These are phyloP conservation scores for Melinopterus prodromus DNA, from an alignment of 2,888 invertebrate genomes.

Conservation along the genomic window DNA sequence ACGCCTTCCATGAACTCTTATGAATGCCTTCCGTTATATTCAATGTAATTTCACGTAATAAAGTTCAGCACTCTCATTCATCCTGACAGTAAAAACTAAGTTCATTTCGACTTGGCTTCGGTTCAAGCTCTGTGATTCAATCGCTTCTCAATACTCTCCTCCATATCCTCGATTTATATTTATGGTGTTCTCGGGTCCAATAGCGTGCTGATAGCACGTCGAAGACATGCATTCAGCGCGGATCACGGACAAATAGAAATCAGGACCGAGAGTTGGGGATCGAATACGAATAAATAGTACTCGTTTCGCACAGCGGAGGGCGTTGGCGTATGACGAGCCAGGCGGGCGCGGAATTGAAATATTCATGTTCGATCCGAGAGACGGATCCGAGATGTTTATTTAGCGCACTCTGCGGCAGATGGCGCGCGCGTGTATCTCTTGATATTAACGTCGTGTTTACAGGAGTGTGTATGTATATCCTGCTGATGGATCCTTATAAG, in stretches of 20 bases:
- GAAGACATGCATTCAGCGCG: slow-evolving; percentile 4
- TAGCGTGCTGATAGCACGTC: neutral
- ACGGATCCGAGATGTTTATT: neutral
- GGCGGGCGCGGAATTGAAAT: neutral
- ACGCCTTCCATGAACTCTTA: neutral
- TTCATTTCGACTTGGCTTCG: neutral
- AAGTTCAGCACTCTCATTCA: neutral
- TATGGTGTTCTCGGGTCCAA: neutral
- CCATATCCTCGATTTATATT: neutral
- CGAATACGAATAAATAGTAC: slow-evolving; percentile 4
- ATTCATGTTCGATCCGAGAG: neutral
- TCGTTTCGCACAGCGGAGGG: neutral
- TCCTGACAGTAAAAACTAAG: neutral
- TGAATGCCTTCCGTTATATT: neutral
- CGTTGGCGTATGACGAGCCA: neutral
- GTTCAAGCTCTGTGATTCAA: neutral
- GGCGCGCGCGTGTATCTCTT: neutral
- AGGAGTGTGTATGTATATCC: neutral
- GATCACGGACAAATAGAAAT: neutral
- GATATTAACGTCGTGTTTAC: slow-evolving; percentile 4
- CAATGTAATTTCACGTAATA: neutral
- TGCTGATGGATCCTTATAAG: neutral
- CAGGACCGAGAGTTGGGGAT: neutral
- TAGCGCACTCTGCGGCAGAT: neutral
- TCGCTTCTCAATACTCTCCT: neutral